phyloP scores from a whole-genome alignment of 2,888 invertebrate species.

The Ophonus ardosiacus region DNA sequence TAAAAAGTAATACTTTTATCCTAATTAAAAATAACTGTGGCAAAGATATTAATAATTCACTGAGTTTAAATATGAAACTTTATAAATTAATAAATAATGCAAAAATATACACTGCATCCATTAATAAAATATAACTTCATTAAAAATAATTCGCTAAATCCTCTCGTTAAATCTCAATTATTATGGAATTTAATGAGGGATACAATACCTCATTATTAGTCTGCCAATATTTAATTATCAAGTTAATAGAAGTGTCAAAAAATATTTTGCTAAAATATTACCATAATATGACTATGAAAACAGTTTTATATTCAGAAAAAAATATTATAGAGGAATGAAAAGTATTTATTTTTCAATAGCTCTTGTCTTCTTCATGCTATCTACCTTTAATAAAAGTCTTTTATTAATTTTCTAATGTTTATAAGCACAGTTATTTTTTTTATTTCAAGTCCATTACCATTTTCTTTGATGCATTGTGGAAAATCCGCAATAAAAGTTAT shows the following conservation, averaged over 20 bases:
- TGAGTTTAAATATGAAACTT: neutral
- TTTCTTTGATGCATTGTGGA: slow-evolving; percentile 22
- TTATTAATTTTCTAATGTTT: slow-evolving; percentile 15
- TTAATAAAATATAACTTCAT: slow-evolving; percentile 1
- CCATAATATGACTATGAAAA: no score
- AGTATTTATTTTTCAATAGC: no score
- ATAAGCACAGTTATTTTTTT: slow-evolving; percentile 12
- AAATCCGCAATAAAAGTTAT: slow-evolving; percentile 54
- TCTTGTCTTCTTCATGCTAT: no score
- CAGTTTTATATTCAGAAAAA: no score
- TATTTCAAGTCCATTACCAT: slow-evolving; percentile 26
- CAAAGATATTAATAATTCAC: neutral
- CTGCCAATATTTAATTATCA: neutral
- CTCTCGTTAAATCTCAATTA: neutral
- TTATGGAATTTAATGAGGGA: neutral
- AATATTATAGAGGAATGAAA: no score
- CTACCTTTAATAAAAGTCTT: neutral
- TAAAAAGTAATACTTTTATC: slow-evolving; percentile 1
- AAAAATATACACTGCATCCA: neutral
- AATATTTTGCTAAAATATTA: neutral
- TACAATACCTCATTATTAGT: slow-evolving; percentile 1
- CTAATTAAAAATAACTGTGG: neutral
- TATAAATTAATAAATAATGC: neutral
- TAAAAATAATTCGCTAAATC: neutral
- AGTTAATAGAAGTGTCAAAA: neutral